Evolutionary conservation across 2,888 invertebrate species (phyloP).

Genomic region (Mesorhabditis sp.): DNA sequence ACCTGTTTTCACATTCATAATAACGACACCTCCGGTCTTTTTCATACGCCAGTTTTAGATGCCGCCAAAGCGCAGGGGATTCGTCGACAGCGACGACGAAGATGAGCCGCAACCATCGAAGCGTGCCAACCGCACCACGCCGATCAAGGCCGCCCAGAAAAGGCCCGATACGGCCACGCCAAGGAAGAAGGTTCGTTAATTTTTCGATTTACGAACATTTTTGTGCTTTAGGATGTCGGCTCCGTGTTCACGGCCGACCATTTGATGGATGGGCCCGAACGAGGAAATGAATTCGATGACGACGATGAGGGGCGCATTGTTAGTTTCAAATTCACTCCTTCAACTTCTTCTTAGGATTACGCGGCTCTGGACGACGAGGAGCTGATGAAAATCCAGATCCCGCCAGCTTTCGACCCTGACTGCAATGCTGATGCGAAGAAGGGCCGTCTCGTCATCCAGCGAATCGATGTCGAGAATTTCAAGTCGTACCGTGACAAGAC

Average conservation of each 20-base stretch:
- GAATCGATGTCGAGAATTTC: constrained; percentile 87
- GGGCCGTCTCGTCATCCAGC: constrained; percentile 81
- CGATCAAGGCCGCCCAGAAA: no score
- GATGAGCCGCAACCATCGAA: no score
- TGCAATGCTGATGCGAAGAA: constrained; percentile 71
- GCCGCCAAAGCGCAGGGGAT: no score
- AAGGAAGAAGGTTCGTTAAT: no score
- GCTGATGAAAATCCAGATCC: constrained; percentile 11
- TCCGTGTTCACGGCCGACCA: neutral
- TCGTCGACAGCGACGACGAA: no score
- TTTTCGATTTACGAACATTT: no score
- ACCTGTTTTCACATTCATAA: no score
- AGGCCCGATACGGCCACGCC: no score
- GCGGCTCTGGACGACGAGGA: neutral
- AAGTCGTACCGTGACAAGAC: constrained; percentile 88
- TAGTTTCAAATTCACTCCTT: neutral
- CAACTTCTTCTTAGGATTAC: constrained; percentile 3
- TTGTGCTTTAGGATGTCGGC: neutral
- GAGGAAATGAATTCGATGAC: neutral
- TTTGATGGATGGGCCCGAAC: neutral
- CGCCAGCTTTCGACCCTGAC: constrained; percentile 19
- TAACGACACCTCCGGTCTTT: no score
- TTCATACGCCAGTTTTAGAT: no score
- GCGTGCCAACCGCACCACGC: no score
- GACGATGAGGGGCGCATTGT: neutral